Base-by-base conservation (phyloP, 2,797 vertebrate species). In the Poecilia wingei region DNA sequence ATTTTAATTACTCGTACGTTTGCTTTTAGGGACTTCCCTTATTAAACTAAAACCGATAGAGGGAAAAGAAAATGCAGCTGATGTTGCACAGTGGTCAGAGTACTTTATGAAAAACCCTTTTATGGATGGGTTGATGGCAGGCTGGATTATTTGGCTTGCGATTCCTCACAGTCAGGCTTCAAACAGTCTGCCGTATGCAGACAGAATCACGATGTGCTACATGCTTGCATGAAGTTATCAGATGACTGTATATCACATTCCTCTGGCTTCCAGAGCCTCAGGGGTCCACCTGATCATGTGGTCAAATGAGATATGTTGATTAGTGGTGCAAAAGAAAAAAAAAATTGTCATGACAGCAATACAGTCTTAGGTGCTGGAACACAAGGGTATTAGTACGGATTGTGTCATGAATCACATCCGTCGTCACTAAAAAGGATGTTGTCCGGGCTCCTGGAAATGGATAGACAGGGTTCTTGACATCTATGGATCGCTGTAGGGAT, bases 401-500 rank as follows among this genome's bases (percentile, higher is more conserved):
- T 72, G 83, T 80, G 83, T 92, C 90, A 84, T 93, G 91, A 93
- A 94, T 94, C 85, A 89, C 84, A 82, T 84, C 80, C 82, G 2
- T 92, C 78, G 77, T 89, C 83, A 66, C 88, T 90, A 84, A 76
- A 88, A 84, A 81, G 78, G 86, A 90, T 90, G 92, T 85, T 82
- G 89, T 91, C 87, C 81, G 39, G 79, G 82, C 82, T 81, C 75
- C 81, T 80, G 83, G 88, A 88, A 89, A 88, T 76, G 79, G 85
- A 89, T 77, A 33, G 86, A 88, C 81, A 76, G 74, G 82, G 82
- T 88, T 84, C 82, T 76, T 92, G 93, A 95, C 94, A 88, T 91
- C 86, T 92, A 91, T 91, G 89, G 92, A 94, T 94, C 78, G 74
- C 83, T 61, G 75, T 41, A n/a, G 71, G 85, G 81, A 88, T 93